Conservation (phyloP, 2,797 vertebrate species). For the Sternarchorhynchus goeldii region DNA sequence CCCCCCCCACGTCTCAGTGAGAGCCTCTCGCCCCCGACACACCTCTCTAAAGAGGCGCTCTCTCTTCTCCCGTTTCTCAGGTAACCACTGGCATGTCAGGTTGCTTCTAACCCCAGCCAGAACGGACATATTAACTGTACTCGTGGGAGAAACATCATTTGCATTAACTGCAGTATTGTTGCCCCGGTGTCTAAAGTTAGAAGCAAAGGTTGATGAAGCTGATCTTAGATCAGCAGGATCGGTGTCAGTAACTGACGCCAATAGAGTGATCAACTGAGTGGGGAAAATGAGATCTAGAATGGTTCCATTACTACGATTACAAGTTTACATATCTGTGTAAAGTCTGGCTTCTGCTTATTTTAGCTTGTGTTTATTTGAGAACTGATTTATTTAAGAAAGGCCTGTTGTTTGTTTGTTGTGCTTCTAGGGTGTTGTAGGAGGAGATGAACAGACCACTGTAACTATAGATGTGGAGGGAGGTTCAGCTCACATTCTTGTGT, state of each 20-base stretch:
- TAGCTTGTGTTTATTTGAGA: too few relatives aligned
- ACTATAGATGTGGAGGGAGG: too few relatives aligned
- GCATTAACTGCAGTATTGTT: constrained; percentile 4
- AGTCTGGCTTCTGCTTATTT: too few relatives aligned
- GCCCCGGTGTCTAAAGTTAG: not conserved
- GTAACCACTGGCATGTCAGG: constrained; percentile 81
- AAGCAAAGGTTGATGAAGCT: not conserved
- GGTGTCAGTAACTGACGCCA: not conserved
- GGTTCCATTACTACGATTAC: too few relatives aligned
- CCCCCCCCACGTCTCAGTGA: constrained; percentile 64
- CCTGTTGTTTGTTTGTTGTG: too few relatives aligned
- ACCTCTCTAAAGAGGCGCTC: constrained; percentile 78
- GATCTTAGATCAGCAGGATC: not conserved
- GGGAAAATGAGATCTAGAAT: not conserved
- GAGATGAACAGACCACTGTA: too few relatives aligned
- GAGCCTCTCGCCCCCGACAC: constrained; percentile 69
- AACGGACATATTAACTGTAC: too few relatives aligned
- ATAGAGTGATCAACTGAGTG: not conserved
- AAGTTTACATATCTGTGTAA: too few relatives aligned
- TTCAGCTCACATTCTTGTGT: too few relatives aligned
- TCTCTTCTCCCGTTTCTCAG: constrained; percentile 79
- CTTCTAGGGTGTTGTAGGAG: too few relatives aligned
- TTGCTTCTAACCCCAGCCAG: constrained; percentile 62
- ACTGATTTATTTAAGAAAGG: too few relatives aligned
- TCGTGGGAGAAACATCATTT: constrained; percentile 8